These are phyloP conservation scores for Semaprochilodus insignis DNA, from an alignment of 2,797 vertebrate species.

Conservation along the genomic window DNA sequence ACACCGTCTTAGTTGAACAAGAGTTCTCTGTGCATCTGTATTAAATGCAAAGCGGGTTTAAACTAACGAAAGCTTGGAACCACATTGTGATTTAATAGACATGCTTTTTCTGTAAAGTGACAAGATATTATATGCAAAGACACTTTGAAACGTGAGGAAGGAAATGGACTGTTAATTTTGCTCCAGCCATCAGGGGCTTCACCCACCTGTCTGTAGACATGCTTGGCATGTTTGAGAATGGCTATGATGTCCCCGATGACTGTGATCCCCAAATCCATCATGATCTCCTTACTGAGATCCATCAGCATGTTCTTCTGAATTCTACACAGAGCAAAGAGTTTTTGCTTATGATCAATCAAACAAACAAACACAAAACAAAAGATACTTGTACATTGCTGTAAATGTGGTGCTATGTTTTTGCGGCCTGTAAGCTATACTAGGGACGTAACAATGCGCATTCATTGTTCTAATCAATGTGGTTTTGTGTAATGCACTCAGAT, in stretches of 20 bases:
- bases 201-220: constrained; percentile 90
- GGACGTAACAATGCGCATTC: too few species aligned
- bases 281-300: constrained; percentile 95
- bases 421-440: too few species aligned
- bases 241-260: constrained; percentile 94
- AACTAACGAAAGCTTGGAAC: too few species aligned
- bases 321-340: constrained; percentile 66
- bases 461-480: too few species aligned
- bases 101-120: too few species aligned
- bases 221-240: constrained; percentile 94
- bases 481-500: too few species aligned
- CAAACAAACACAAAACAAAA: background rate
- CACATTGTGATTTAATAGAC: too few species aligned
- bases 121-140: background rate
- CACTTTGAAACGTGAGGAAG: too few species aligned
- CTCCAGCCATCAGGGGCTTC: background rate
- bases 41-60: too few species aligned
- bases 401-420: background rate
- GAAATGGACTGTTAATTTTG: background rate
- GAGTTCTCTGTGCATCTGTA: too few species aligned
- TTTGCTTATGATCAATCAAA: background rate
- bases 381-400: background rate
- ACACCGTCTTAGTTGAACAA: too few species aligned
- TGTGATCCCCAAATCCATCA: constrained; percentile 93
- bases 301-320: constrained; percentile 95